A percentile compares a stretch with the other conserved stretches of the same genome.
phyloP scores from a whole-genome alignment of 2,113 vertebrate species.

The Albula goreensis region DNA sequence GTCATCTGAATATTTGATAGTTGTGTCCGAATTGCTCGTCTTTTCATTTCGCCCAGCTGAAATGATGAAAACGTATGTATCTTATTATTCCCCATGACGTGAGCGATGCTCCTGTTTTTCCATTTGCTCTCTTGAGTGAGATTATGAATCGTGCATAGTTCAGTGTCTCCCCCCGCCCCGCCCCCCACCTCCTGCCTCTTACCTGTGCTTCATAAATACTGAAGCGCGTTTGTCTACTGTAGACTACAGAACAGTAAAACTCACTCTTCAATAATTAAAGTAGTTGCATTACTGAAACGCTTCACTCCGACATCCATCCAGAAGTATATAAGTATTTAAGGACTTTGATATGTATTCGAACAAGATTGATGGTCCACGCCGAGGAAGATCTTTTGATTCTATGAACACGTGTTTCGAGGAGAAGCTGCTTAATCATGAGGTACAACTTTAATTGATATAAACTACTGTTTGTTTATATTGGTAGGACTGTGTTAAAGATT shows the following conservation, averaged over 20 bases:
- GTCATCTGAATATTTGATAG: conserved; percentile 25
- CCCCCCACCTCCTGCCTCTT: conserved; percentile 42
- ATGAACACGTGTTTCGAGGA: conserved; percentile 55
- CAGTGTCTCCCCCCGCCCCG: not conserved
- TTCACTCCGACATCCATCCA: not conserved
- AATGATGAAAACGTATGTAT: conserved; percentile 23
- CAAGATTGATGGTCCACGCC: conserved; percentile 51
- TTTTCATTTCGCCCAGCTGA: conserved; percentile 32
- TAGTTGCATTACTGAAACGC: not conserved
- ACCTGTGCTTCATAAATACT: conserved; percentile 64
- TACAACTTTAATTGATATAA: conserved; percentile 30
- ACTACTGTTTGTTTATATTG: not conserved
- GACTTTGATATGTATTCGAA: conserved; percentile 52
- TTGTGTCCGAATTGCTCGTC: conserved; percentile 6
- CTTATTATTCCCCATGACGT: conserved; percentile 57
- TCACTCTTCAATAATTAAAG: conserved; percentile 28
- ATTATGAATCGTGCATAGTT: conserved; percentile 44
- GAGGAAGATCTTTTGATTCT: conserved; percentile 66
- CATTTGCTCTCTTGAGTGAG: conserved; percentile 65
- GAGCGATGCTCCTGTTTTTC: conserved; percentile 56
- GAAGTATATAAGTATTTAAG: conserved; percentile 18
- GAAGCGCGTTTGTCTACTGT: conserved; percentile 26
- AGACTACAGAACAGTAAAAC: not conserved
- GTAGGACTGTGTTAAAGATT: not conserved
- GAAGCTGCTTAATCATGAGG: conserved; percentile 63